Evolutionary conservation across 2,888 invertebrate species (phyloP).

Genomic region (Lasioglossum oenotherae): DNA sequence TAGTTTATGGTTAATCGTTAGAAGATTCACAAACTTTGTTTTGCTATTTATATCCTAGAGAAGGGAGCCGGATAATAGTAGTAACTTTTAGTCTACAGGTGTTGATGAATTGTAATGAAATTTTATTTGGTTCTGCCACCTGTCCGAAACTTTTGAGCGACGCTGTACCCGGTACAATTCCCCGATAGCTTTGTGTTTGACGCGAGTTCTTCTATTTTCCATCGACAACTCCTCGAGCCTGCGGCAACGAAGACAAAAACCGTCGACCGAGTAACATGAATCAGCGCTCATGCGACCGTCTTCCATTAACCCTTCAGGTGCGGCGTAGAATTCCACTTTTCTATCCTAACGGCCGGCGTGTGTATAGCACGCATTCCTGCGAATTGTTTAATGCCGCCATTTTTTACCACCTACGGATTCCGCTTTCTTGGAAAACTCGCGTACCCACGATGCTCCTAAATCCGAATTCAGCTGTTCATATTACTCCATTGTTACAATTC

Average conservation of each 20-base stretch:
- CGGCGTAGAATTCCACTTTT: constrained; percentile 11
- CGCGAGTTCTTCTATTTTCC: constrained; percentile 1
- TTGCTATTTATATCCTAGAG: neutral
- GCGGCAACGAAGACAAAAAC: constrained; percentile 4
- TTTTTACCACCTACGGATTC: neutral
- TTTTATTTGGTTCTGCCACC: too few relatives aligned
- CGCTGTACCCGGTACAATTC: constrained; percentile 1
- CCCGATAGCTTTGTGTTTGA: constrained; percentile 12
- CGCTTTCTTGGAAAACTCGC: neutral
- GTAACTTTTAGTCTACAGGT: neutral
- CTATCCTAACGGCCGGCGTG: constrained; percentile 13
- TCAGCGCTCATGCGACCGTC: constrained; percentile 11
- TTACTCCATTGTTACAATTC: too few relatives aligned
- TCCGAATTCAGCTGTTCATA: neutral
- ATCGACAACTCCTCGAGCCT: constrained; percentile 6
- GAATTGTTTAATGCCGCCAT: neutral
- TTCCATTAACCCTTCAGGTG: constrained; percentile 9
- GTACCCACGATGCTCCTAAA: neutral
- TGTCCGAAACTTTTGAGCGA: neutral
- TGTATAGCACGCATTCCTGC: neutral
- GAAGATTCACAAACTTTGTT: neutral
- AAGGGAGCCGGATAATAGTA: neutral
- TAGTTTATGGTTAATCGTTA: too few relatives aligned
- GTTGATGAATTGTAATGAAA: too few relatives aligned
- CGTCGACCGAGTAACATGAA: constrained; percentile 11